Evolutionary conservation across 2,113 vertebrate species (phyloP).

Genomic region (Empidonax alnorum): DNA sequence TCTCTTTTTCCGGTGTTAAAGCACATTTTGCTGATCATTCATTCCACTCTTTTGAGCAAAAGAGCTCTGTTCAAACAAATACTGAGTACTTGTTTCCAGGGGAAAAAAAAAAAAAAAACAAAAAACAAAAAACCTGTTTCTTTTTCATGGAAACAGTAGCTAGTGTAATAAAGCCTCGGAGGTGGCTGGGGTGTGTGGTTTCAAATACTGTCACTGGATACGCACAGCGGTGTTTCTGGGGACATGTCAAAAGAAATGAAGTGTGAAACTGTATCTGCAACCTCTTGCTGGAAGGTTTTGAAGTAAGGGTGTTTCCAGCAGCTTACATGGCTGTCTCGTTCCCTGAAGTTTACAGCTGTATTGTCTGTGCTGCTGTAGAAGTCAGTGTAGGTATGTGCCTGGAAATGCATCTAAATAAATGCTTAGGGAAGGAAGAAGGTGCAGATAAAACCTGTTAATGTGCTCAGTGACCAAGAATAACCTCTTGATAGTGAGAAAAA

Average conservation of each 20-base stretch:
- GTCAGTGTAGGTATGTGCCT: background rate
- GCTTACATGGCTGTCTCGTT: background rate
- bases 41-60: slow-evolving; percentile 20
- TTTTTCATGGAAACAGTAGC: background rate
- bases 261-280: slow-evolving; percentile 40
- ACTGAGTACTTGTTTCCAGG: slow-evolving; percentile 20
- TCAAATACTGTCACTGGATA: background rate
- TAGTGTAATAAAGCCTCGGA: background rate
- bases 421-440: background rate
- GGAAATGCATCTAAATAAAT: background rate
- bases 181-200: background rate
- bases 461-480: background rate
- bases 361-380: background rate
- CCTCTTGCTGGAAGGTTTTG: slow-evolving; percentile 32
- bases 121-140: background rate
- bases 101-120: background rate
- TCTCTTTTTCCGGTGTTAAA: background rate
- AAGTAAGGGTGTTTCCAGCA: slow-evolving; percentile 20
- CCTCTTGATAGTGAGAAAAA: background rate
- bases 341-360: background rate
- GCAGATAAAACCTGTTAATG: background rate
- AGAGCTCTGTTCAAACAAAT: background rate
- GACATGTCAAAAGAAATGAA: slow-evolving; percentile 45
- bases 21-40: slow-evolving; percentile 9
- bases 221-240: background rate